A percentile compares a stretch with the other conserved stretches of the same genome.
Evolutionary conservation across 2,888 invertebrate genomes (phyloP).

Genomic region (Phania funesta): DNA sequence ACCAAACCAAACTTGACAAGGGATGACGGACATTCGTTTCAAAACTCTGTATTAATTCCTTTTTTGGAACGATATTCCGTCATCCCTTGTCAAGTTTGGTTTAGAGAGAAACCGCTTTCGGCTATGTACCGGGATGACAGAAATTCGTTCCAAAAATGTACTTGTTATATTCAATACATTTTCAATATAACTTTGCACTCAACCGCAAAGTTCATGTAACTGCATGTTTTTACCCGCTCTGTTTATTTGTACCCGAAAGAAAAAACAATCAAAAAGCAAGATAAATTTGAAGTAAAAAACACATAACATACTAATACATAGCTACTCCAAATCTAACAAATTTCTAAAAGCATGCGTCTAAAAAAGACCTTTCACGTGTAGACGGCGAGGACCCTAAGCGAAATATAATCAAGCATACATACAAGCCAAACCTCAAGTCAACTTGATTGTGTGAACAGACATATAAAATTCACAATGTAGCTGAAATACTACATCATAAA

Average conservation of each 20-base stretch:
- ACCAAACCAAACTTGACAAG: too few relatives aligned
- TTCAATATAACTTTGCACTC: conserved; percentile 3
- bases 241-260: background rate
- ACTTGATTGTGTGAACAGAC: conserved; percentile 56
- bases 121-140: too few relatives aligned
- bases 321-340: background rate
- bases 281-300: background rate
- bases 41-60: too few relatives aligned
- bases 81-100: too few relatives aligned
- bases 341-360: background rate
- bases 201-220: conserved; percentile 54
- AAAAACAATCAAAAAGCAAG: background rate
- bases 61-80: too few relatives aligned
- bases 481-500: conserved; percentile 54
- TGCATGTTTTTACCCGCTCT: conserved; percentile 7
- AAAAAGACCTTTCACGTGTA: background rate
- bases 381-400: conserved; percentile 1
- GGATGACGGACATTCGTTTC: too few relatives aligned
- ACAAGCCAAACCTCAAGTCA: conserved; percentile 57
- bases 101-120: too few relatives aligned
- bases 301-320: background rate
- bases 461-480: conserved; percentile 41
- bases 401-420: conserved; percentile 49
- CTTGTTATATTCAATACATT: conserved; percentile 27
- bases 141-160: too few relatives aligned